Base-by-base conservation (phyloP, 2,888 invertebrate genomes). In the Branchellion lobata region DNA sequence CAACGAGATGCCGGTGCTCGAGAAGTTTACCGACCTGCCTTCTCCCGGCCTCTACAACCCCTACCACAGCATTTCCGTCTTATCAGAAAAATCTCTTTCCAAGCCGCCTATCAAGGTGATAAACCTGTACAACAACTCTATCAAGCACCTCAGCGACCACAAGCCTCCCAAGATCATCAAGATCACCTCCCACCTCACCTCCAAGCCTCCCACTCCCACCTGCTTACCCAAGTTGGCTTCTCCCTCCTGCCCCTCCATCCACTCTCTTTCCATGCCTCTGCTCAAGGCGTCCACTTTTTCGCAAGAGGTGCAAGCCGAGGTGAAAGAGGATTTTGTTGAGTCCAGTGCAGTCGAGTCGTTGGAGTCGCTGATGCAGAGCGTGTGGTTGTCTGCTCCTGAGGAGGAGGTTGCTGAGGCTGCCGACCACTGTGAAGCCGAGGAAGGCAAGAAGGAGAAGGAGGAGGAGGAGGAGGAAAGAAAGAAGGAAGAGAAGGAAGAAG, bases 1-100 rank as follows among this genome's bases (percentile, higher is more conserved):
- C 1, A 57, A n/a, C 21, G 61, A 65, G 40, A 77, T 77, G 77
- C 77, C 77, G 24, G 77, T 77, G 0, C 65, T 77, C 1, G 77
- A 77, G 34, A 77, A 65, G 34, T n/a, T 77, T 14, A 65, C 34
- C 21, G 77, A 77, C 14, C n/a, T 75, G 29, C 57, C 65, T 2
- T 27, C 34, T 31, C 29, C 47, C 11, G 73, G 47, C 14, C 24
- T 8, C 14, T 36, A 40, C 47, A 34, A 73, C 27, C 40, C 73
- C 27, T 11, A 36, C 8, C 21, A n/a, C 5, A 57, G n/a, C 21
- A 57, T 24, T 5, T 57, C 61, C 3, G 3, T 57, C 24, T 14
- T 40, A 14, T 14, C 5, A 14, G 3, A 57, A 5, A 5, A 57
- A n/a, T 57, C 61, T n/a, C 24, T 57, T n/a, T 57, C 61, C 24